Conservation (phyloP, 2,797 vertebrate genomes). For the Discoglossus pictus region DNA sequence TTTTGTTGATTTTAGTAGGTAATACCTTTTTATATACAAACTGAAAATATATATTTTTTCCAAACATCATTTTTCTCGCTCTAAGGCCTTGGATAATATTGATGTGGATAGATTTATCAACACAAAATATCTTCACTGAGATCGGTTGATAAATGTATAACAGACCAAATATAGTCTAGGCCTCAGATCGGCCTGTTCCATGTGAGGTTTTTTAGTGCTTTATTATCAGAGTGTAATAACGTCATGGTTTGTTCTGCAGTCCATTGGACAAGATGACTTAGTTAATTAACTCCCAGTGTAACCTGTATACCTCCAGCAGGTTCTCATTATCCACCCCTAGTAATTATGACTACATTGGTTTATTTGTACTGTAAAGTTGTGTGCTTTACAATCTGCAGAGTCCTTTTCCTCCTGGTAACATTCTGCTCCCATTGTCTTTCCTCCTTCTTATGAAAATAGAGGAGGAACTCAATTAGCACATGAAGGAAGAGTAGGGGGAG, state of each 20-base stretch:
- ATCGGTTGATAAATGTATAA: too few species aligned
- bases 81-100: too few species aligned
- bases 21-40: too few species aligned
- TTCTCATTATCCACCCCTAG: constrained; percentile 20
- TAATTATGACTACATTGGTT: constrained; percentile 25
- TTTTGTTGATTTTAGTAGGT: too few species aligned
- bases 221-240: constrained; percentile 29
- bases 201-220: too few species aligned
- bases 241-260: constrained; percentile 19
- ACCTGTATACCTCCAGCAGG: constrained; percentile 9
- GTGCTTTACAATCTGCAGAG: constrained; percentile 5
- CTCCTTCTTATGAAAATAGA: constrained; percentile 8
- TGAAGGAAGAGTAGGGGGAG: neutral
- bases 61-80: too few species aligned
- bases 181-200: too few species aligned
- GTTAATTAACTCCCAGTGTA: constrained; percentile 42
- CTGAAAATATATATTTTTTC: too few species aligned
- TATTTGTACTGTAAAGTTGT: constrained; percentile 14
- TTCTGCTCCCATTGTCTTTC: constrained; percentile 7
- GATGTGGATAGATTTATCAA: too few species aligned
- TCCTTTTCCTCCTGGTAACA: constrained; percentile 7
- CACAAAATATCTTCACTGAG: too few species aligned
- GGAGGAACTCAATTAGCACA: constrained; percentile 1
- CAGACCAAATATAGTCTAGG: too few species aligned
- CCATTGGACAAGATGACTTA: constrained; percentile 24